phyloP scores from a whole-genome alignment of 1,140 invertebrate species.

The Latrodectus geometricus region DNA sequence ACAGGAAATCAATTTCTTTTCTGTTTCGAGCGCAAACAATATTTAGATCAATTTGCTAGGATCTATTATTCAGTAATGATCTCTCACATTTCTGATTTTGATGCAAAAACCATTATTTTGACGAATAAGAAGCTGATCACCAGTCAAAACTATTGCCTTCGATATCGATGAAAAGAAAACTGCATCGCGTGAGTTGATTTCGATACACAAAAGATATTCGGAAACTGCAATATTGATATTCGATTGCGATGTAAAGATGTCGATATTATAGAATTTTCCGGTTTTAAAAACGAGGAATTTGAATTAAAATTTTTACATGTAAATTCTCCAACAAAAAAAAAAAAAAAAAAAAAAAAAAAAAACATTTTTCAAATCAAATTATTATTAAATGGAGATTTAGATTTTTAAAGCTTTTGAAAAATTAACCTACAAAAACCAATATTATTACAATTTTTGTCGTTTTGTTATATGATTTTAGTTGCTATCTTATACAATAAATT shows the following conservation, averaged over 20 bases:
- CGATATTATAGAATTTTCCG: background rate
- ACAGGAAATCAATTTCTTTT: background rate
- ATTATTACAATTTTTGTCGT: too few species aligned
- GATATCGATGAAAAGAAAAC: background rate
- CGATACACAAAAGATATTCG: background rate
- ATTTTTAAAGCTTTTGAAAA: too few species aligned
- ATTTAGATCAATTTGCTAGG: background rate
- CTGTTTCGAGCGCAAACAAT: background rate
- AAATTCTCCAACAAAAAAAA: too few species aligned
- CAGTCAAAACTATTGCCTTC: background rate
- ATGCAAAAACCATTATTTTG: slow-evolving; percentile 28
- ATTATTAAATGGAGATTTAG: too few species aligned
- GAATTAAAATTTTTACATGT: too few species aligned
- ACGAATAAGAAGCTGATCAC: background rate
- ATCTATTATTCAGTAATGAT: slow-evolving; percentile 9
- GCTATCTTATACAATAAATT: too few species aligned
- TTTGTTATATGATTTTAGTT: too few species aligned
- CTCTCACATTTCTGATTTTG: slow-evolving; percentile 24
- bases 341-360: too few species aligned
- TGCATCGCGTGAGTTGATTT: background rate
- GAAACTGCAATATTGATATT: background rate
- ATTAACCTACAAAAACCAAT: too few species aligned
- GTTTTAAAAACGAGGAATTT: background rate
- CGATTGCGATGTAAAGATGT: slow-evolving; percentile 17
- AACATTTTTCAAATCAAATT: too few species aligned